Evolutionary conservation across 2,113 vertebrate species (phyloP).

Genomic region (Nibea albiflora): DNA sequence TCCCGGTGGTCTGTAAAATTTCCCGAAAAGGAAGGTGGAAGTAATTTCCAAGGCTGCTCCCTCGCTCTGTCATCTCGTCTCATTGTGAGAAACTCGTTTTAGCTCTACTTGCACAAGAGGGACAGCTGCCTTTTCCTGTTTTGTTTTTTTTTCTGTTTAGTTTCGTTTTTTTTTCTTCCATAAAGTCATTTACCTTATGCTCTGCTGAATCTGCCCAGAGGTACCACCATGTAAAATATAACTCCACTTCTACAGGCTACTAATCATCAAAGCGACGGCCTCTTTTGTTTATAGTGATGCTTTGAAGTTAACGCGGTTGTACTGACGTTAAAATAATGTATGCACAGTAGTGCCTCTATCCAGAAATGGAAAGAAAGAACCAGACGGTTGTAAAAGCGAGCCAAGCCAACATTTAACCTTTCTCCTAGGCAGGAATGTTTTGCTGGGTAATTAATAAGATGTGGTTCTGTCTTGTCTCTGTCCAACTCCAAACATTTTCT

Average conservation of each 20-base stretch:
- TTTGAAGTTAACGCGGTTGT: not conserved
- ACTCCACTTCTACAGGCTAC: not conserved
- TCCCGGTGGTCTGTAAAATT: not conserved
- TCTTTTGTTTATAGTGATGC: not conserved
- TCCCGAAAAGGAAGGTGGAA: not conserved
- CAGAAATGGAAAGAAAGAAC: not conserved
- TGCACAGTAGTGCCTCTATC: not conserved
- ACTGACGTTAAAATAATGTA: not conserved
- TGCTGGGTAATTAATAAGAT: slow-evolving; percentile 47
- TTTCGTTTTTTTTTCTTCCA: not conserved
- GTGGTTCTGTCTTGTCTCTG: slow-evolving; percentile 40
- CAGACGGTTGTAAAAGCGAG: slow-evolving; percentile 7
- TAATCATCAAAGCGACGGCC: not conserved
- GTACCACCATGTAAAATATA: not conserved
- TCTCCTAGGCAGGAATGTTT: slow-evolving; percentile 40
- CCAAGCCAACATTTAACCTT: slow-evolving; percentile 25
- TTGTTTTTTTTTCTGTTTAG: not conserved
- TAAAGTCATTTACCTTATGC: not conserved
- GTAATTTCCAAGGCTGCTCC: not conserved
- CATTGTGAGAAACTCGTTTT: not conserved
- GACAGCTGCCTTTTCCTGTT: not conserved
- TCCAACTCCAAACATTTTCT: slow-evolving; percentile 55
- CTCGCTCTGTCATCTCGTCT: not conserved
- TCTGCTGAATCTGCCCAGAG: not conserved
- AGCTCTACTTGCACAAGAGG: not conserved